Percentiles rank a stretch among this genome's conserved stretches.
These are phyloP conservation scores for Colistium nudipinnis DNA, from an alignment of 2,113 vertebrate genomes.

Conservation along the genomic window DNA sequence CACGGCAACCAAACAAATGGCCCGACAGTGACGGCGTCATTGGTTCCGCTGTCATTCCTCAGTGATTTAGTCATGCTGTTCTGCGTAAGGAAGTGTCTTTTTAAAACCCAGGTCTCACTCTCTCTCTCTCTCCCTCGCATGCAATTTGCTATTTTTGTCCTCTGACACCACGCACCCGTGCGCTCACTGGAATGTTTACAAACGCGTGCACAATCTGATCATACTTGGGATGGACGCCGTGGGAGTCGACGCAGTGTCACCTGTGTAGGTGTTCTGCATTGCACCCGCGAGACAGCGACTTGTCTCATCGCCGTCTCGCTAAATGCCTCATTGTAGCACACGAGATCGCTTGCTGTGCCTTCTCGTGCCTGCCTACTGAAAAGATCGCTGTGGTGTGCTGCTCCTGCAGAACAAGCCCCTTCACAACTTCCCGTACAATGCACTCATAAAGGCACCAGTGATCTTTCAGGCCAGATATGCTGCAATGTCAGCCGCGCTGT, in stretches of 20 bases:
- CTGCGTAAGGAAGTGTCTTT: conserved; percentile 58
- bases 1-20: conserved; percentile 80
- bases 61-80: conserved; percentile 72
- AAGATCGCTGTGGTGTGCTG: conserved; percentile 44
- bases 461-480: conserved; percentile 31
- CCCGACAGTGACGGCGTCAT: conserved; percentile 69
- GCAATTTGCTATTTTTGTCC: conserved; percentile 67
- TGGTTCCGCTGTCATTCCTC: conserved; percentile 78
- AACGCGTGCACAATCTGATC: conserved; percentile 30
- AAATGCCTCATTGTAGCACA: conserved; percentile 41
- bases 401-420: conserved; percentile 58
- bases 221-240: background rate
- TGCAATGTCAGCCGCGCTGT: conserved; percentile 16
- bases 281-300: background rate
- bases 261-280: background rate
- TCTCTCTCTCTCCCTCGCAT: conserved; percentile 46
- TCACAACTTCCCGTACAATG: conserved; percentile 47
- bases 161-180: conserved; percentile 14
- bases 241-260: conserved; percentile 9
- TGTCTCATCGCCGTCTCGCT: conserved; percentile 8
- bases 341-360: conserved; percentile 34
- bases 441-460: conserved; percentile 56
- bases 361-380: conserved; percentile 45
- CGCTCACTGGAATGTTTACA: conserved; percentile 39
- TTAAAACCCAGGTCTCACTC: conserved; percentile 47